Evolutionary conservation across 2,888 invertebrate species (phyloP), one percentile per base, ranked within the genome.

Genomic region (Spicauda simplicius): DNA sequence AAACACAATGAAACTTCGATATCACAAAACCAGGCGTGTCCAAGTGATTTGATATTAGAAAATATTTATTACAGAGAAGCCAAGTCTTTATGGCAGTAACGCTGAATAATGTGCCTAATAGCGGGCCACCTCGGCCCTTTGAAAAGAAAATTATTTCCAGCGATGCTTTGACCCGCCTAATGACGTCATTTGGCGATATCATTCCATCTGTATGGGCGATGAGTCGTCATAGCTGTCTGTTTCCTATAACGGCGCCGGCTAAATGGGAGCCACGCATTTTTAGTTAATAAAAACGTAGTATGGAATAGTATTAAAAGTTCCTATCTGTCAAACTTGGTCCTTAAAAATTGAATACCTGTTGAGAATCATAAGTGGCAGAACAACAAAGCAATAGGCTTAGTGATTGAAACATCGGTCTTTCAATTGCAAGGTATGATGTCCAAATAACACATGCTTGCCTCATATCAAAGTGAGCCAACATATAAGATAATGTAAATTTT

Each of bases 111-210:
- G 71, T 71, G 68, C 69, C 64, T 72, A 72, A 72, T 73, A 74
- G 70, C 65, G 55, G 30, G 30, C 37, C 69, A 72, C 73, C 74
- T 71, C 68, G 60, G 68, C 69, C 72, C 71, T 73, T 72, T 76
- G 73, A 73, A 73, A 76, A 74, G 75, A 76, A 77, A 75, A 77
- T 76, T 73, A 76, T 78, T 76, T 74, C 66, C 73, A 72, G 73
- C 71, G 72, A 70, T 71, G 72, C 74, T 75, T 73, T 71, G 76
- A 74, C 77, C 75, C 74, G 64, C 67, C 67, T 79, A 79, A 79
- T 79, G 78, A 77, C 73, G 74, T 75, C 74, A 77, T 77, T 79
- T 76, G 73, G 72, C 74, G 72, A 72, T 71, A 77, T 77, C 77
- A 78, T 74, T 74, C 71, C 75, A 75, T 76, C 74, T 76, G 71